Evolutionary conservation across 2,797 vertebrate species (phyloP).

Genomic region (Bradypus variegatus): DNA sequence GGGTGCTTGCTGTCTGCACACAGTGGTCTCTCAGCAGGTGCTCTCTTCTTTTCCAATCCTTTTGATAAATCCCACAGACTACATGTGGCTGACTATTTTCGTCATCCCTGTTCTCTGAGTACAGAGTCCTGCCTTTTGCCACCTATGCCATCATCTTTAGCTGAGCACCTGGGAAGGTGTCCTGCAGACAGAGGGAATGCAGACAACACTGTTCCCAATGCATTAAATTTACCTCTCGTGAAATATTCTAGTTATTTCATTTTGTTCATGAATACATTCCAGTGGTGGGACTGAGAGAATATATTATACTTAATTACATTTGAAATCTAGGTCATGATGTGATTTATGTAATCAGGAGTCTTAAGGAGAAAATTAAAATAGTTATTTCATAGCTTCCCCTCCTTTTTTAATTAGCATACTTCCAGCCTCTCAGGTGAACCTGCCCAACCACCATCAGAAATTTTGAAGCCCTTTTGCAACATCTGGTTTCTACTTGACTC

Average conservation of each 20-base stretch:
- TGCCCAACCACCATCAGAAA: not conserved
- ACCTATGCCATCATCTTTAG: rapidly evolving
- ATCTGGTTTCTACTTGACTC: conserved; percentile 1
- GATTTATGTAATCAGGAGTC: conserved; percentile 41
- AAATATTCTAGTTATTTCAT: conserved; percentile 12
- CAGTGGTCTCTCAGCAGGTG: not conserved
- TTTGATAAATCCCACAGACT: not conserved
- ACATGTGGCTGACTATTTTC: not conserved
- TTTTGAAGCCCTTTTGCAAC: not conserved
- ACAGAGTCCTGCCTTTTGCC: too few species aligned
- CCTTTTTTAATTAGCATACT: conserved; percentile 44
- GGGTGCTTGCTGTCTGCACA: not conserved
- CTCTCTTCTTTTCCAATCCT: not conserved
- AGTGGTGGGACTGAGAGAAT: not conserved
- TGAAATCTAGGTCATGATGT: conserved; percentile 54
- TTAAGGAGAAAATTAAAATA: conserved; percentile 50
- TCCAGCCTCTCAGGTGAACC: not conserved
- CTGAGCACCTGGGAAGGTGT: not conserved
- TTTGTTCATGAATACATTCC: not conserved
- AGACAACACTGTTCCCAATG: rapidly evolving
- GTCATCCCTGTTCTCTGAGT: not conserved
- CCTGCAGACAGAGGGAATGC: not conserved
- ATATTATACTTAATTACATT: conserved; percentile 45
- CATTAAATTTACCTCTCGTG: not conserved
- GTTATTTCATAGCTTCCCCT: conserved; percentile 11